Percentiles rank a stretch among this genome's conserved stretches.
phyloP scores from a whole-genome alignment of 2,113 vertebrate species.

The Poecilia latipinna region DNA sequence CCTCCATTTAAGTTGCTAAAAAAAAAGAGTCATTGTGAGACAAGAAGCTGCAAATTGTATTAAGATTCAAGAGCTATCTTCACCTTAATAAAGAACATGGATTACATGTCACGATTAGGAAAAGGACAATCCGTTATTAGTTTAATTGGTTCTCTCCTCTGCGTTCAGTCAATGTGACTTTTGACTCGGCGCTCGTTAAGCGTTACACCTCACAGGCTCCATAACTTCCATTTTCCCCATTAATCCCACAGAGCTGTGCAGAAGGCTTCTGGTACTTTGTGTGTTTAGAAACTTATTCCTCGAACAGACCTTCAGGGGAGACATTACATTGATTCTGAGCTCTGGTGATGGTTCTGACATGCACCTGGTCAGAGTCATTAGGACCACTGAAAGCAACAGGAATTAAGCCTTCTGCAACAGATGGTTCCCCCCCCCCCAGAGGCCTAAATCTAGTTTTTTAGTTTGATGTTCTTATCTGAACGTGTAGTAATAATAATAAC shows the following conservation, averaged over 20 bases:
- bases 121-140: slow-evolving; percentile 32
- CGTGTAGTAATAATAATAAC: too few species aligned
- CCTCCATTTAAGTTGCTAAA: background rate
- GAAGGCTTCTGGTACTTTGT: background rate
- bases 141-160: slow-evolving; percentile 38
- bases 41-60: slow-evolving; percentile 22
- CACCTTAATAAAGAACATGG: slow-evolving; percentile 14
- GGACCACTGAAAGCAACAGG: too few species aligned
- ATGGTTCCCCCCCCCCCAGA: background rate
- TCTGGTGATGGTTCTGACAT: background rate
- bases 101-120: slow-evolving; percentile 38
- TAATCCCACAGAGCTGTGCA: background rate
- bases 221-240: slow-evolving; percentile 6
- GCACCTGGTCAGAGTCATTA: background rate
- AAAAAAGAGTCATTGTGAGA: slow-evolving; percentile 20
- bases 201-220: slow-evolving; percentile 12
- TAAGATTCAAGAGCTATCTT: slow-evolving; percentile 22
- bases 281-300: background rate
- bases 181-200: slow-evolving; percentile 26
- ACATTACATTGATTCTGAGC: background rate
- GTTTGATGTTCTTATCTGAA: background rate
- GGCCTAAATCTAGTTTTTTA: background rate
- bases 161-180: slow-evolving; percentile 32
- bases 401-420: background rate
- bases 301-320: background rate